Conservation (phyloP, 2,888 invertebrate genomes). For the Ectobius pallidus region DNA sequence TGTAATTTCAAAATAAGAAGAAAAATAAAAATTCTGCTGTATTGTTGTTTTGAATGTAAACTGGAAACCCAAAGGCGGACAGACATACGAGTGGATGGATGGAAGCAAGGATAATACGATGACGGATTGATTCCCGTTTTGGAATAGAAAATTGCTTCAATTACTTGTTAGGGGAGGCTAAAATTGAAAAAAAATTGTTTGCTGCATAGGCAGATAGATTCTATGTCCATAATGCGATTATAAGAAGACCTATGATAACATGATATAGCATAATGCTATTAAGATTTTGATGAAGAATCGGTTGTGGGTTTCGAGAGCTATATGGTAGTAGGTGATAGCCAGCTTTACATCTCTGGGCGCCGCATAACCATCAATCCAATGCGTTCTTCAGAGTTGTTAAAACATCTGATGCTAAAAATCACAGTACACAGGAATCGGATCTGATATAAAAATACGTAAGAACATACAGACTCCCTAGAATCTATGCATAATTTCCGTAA, state of each 20-base stretch:
- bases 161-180: neutral
- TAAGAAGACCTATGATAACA: too few relatives aligned
- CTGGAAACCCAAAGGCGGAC: constrained; percentile 6
- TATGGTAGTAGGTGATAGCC: too few relatives aligned
- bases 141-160: constrained; percentile 24
- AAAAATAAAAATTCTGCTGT: neutral
- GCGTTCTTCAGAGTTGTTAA: too few relatives aligned
- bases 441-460: too few relatives aligned
- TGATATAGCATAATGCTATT: constrained; percentile 8
- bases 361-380: too few relatives aligned
- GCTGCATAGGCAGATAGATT: neutral
- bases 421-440: too few relatives aligned
- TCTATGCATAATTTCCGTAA: too few relatives aligned
- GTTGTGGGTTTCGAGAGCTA: neutral
- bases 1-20: constrained; percentile 29
- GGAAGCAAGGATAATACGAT: constrained; percentile 25
- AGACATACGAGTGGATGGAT: neutral
- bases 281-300: constrained; percentile 19
- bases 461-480: too few relatives aligned
- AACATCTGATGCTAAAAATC: too few relatives aligned
- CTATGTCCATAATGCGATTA: too few relatives aligned
- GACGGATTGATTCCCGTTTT: constrained; percentile 28
- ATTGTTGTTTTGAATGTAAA: constrained; percentile 29
- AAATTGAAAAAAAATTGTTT: neutral
- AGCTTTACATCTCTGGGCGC: too few relatives aligned